A percentile compares a stretch with the other conserved stretches of the same genome.
Evolutionary conservation across 2,888 invertebrate genomes (phyloP).

Genomic region (Tanytarsus gracilentus): DNA sequence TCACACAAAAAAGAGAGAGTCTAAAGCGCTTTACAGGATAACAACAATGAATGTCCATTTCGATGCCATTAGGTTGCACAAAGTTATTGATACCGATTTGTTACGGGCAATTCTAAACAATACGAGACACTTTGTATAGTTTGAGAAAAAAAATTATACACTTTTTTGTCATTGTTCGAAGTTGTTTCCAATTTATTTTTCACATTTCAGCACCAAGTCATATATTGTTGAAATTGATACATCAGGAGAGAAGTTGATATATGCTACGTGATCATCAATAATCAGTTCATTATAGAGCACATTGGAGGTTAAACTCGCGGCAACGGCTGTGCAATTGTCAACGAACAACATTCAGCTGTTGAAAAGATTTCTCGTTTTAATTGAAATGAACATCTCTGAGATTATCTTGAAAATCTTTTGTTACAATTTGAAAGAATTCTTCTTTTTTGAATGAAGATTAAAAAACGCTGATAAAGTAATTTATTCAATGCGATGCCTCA

Average conservation of each 20-base stretch:
- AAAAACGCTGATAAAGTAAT: background rate
- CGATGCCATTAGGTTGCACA: conserved; percentile 24
- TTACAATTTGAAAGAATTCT: too few relatives aligned
- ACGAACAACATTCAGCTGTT: too few relatives aligned
- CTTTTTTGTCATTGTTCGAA: background rate
- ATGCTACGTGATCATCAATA: conserved; percentile 26
- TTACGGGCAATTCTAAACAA: conserved; percentile 25
- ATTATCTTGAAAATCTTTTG: too few relatives aligned
- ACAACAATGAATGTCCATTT: conserved; percentile 16
- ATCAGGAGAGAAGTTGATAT: conserved; percentile 17
- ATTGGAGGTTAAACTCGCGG: conserved; percentile 2
- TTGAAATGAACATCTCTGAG: conserved; percentile 13
- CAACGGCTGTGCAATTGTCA: too few relatives aligned
- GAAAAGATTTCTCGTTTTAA: conserved; percentile 18
- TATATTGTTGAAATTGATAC: conserved; percentile 21
- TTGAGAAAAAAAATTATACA: background rate
- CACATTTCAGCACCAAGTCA: background rate
- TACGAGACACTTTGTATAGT: background rate
- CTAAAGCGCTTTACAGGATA: background rate
- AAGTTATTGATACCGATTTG: conserved; percentile 24
- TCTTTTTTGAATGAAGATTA: background rate
- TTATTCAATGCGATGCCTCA: background rate
- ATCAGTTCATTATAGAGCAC: background rate
- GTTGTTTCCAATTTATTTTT: background rate
- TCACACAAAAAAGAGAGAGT: background rate